Conservation (phyloP, 2,888 invertebrate species). For the Rambutsinella grinnellia region DNA sequence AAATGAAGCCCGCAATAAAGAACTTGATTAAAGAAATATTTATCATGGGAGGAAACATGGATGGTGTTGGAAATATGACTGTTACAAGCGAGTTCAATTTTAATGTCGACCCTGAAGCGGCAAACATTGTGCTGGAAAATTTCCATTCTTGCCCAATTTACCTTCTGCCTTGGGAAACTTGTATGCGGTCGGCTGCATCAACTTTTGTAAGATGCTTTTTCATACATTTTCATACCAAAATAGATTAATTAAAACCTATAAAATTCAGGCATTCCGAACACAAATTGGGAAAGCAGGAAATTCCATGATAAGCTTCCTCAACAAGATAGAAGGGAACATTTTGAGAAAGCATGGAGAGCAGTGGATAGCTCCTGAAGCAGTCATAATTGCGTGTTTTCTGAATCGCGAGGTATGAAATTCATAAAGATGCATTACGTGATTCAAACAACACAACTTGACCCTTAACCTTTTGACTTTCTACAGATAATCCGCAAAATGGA, state of each 20-base stretch:
- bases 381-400: constrained; percentile 58
- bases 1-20: constrained; percentile 73
- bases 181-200: constrained; percentile 68
- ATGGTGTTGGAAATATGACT: constrained; percentile 74
- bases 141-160: constrained; percentile 73
- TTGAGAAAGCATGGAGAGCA: constrained; percentile 37
- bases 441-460: background rate
- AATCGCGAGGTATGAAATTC: constrained; percentile 43
- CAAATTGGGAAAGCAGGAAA: constrained; percentile 70
- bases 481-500: constrained; percentile 53
- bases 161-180: constrained; percentile 81
- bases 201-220: constrained; percentile 20
- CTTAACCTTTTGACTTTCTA: background rate
- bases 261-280: constrained; percentile 73
- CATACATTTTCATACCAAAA: constrained; percentile 1
- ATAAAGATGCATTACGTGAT: background rate
- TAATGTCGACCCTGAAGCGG: constrained; percentile 82
- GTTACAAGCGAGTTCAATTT: constrained; percentile 84
- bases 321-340: constrained; percentile 70
- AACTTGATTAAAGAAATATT: constrained; percentile 54
- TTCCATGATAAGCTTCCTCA: constrained; percentile 71
- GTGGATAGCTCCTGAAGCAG: constrained; percentile 61
- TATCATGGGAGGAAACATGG: constrained; percentile 64
- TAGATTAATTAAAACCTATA: background rate
- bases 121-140: constrained; percentile 77